These are phyloP conservation scores for human (Homo sapiens) DNA, from an alignment of 2,113 vertebrate genomes.

Conservation along the genomic window DNA sequence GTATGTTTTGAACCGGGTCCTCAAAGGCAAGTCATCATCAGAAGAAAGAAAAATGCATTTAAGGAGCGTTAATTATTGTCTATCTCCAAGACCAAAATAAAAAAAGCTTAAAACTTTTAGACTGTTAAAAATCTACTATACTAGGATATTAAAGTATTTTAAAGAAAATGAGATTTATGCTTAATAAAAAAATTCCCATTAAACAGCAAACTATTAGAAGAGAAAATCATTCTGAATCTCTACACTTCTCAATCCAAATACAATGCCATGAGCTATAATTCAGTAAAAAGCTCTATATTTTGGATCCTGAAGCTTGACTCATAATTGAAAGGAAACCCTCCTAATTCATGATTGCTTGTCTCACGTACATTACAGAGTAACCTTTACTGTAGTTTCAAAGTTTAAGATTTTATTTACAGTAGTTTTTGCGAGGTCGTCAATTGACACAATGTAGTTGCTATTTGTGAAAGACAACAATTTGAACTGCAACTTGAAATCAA, in stretches of 20 bases:
- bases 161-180: background rate
- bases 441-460: background rate
- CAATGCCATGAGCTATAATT: background rate
- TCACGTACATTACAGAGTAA: background rate
- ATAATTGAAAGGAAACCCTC: background rate
- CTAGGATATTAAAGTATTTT: background rate
- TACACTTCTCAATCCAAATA: background rate
- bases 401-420: conserved; percentile 17
- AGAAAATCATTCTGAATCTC: background rate
- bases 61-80: background rate
- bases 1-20: background rate
- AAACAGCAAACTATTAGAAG: background rate
- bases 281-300: background rate
- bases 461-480: background rate
- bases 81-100: background rate
- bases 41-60: background rate
- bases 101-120: background rate
- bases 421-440: background rate
- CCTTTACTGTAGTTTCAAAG: background rate
- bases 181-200: background rate
- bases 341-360: background rate
- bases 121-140: background rate
- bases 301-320: background rate
- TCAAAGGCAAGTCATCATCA: background rate
- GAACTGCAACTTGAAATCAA: conserved; percentile 39